These are phyloP conservation scores for Tychaedon coryphoeus DNA, from an alignment of 2,113 vertebrate genomes.

Conservation along the genomic window DNA sequence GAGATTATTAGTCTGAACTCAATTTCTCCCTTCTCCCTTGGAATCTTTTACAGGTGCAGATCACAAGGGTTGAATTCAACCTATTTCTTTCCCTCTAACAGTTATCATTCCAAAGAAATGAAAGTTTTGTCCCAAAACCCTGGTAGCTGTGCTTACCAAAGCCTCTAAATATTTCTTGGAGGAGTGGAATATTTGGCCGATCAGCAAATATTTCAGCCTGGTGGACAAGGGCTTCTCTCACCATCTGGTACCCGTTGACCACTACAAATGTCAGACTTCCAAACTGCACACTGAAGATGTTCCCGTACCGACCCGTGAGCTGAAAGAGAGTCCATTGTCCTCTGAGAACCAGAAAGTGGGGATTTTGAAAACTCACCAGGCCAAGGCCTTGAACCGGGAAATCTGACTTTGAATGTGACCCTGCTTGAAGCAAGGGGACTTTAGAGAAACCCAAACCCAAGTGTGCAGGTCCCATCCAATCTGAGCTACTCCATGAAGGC, in stretches of 20 bases:
- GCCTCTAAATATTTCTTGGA: slow-evolving; percentile 43
- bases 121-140: neutral
- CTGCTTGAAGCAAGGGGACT: neutral
- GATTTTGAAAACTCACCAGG: neutral
- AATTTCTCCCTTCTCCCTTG: neutral
- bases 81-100: neutral
- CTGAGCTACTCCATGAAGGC: neutral
- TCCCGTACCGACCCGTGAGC: slow-evolving; percentile 79
- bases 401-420: neutral
- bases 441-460: neutral
- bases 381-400: neutral
- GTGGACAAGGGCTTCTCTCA: slow-evolving; percentile 82
- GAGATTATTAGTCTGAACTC: neutral
- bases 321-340: slow-evolving; percentile 47
- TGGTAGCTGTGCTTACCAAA: slow-evolving; percentile 48
- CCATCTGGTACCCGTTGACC: slow-evolving; percentile 80
- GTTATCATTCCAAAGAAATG: neutral
- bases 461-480: fast-evolving
- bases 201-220: slow-evolving; percentile 79
- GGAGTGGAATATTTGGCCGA: slow-evolving; percentile 72
- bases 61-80: neutral
- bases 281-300: slow-evolving; percentile 78
- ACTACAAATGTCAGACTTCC: slow-evolving; percentile 73
- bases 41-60: neutral
- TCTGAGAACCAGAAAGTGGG: neutral